Percentiles rank a stretch among this genome's conserved stretches.
Evolutionary conservation across 2,797 vertebrate species (phyloP).

Genomic region (Echiichthys vipera): DNA sequence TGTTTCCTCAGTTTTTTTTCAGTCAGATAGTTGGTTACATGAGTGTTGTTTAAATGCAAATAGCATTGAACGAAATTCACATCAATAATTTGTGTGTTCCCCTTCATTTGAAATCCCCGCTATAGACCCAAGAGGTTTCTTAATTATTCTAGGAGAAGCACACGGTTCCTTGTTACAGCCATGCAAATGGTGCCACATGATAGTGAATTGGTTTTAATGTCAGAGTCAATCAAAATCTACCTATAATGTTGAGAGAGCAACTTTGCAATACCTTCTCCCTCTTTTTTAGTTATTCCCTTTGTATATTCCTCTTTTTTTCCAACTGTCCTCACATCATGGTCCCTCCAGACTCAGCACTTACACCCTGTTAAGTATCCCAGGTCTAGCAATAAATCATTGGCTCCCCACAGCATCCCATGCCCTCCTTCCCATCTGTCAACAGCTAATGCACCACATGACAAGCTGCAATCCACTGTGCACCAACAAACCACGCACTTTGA

Average conservation of each 20-base stretch:
- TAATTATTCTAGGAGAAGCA: neutral
- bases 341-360: constrained; percentile 75
- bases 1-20: neutral
- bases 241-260: constrained; percentile 12
- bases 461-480: constrained; percentile 72
- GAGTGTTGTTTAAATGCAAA: constrained; percentile 40
- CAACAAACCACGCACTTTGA: constrained; percentile 71
- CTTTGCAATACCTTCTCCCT: constrained; percentile 5
- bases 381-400: constrained; percentile 80
- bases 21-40: constrained; percentile 1
- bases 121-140: neutral
- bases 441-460: constrained; percentile 75
- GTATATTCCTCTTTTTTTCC: constrained; percentile 46
- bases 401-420: constrained; percentile 68
- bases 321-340: constrained; percentile 59
- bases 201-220: constrained; percentile 25
- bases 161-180: constrained; percentile 14
- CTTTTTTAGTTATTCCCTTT: constrained; percentile 32
- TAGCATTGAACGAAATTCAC: constrained; percentile 7
- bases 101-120: neutral
- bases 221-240: constrained; percentile 13
- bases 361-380: constrained; percentile 74
- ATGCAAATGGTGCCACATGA: constrained; percentile 1
- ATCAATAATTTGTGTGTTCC: constrained; percentile 27
- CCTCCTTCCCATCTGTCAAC: constrained; percentile 84